Conservation (phyloP, 2,113 vertebrate genomes). For the Barnardius zonarius region DNA sequence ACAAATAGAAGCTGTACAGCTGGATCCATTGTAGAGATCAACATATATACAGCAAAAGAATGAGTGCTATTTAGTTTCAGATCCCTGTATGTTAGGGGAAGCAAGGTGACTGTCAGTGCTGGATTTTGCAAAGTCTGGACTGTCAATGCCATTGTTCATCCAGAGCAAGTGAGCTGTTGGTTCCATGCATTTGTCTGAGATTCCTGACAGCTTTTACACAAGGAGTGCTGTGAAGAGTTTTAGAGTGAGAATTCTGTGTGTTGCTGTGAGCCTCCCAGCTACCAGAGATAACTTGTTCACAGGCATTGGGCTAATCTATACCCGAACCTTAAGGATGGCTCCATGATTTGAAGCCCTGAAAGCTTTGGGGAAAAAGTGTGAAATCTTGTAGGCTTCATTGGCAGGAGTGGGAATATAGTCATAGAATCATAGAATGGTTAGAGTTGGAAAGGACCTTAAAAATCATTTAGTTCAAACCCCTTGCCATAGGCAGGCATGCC, state of each 20-base stretch:
- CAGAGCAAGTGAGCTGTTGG: not conserved
- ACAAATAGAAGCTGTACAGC: not conserved
- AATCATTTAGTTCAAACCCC: not conserved
- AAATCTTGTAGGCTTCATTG: not conserved
- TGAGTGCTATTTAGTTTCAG: not conserved
- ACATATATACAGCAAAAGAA: not conserved
- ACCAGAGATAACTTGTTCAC: not conserved
- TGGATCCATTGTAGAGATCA: not conserved
- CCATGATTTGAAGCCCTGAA: not conserved
- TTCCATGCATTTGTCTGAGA: not conserved
- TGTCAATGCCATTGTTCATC: not conserved
- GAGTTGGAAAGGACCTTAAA: not conserved
- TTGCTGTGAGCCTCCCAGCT: not conserved
- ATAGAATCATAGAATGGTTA: not conserved
- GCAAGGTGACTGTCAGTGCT: not conserved
- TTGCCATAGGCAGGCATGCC: not conserved
- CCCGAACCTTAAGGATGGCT: not conserved
- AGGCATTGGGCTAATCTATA: not conserved
- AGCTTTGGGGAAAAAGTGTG: rapidly evolving
- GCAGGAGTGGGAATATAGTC: not conserved
- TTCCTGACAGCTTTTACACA: not conserved
- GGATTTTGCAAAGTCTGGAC: not conserved
- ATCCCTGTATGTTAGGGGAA: not conserved
- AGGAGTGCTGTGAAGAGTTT: not conserved
- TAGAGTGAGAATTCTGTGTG: not conserved